Evolutionary conservation across 2,113 vertebrate genomes (phyloP), one percentile per base, ranked within the genome.

Genomic region (Sylvilagus bachmani): DNA sequence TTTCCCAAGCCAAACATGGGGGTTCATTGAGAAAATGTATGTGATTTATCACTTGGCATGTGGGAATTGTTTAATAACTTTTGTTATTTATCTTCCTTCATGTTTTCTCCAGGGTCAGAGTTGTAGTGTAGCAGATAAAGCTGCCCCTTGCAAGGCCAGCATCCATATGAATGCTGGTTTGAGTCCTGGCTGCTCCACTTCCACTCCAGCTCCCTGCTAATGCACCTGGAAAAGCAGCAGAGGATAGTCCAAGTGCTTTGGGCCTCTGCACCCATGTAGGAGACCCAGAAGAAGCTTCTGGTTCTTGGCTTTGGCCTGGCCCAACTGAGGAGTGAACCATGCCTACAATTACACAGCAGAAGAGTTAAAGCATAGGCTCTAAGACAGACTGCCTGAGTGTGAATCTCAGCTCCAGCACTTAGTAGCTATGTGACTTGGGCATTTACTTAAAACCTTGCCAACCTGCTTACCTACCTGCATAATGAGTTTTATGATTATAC

Each of bases 381-480:
- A 31, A 24, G 3, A 44, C 6, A 66, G 33, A 70, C 5, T 51
- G 22, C 38, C 19, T 67, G 33, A 70, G 19, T 89, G 33, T 58
- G 38, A 95, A n/a, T 90, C 33, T 79, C 73, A 61, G 24, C 33
- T 85, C 10, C 1, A 13, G 13, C 9, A 29, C 33, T 93, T 27
- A 49, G 17, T 2, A 58, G n/a, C 27, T 75, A 10, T 51, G 5
- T 86, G 38, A 75, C 2, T 36, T 77, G 36, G 51, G 14, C 38
- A 69, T 55, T 80, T 62, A 74, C n/a, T 44, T 69, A 73, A 16
- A 92, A 78, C 14, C 4, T 2, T 79, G 55, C 19, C 44, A 91
- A 79, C 5, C 22, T 95, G 29, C 83, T 94, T 89, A 61, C 24
- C 83, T 71, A 81, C 89, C 6, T 83, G 21, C 22, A 77, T 82